Base-by-base conservation (phyloP, 2,888 invertebrate species). In the Cataglyphis altisquamis region DNA sequence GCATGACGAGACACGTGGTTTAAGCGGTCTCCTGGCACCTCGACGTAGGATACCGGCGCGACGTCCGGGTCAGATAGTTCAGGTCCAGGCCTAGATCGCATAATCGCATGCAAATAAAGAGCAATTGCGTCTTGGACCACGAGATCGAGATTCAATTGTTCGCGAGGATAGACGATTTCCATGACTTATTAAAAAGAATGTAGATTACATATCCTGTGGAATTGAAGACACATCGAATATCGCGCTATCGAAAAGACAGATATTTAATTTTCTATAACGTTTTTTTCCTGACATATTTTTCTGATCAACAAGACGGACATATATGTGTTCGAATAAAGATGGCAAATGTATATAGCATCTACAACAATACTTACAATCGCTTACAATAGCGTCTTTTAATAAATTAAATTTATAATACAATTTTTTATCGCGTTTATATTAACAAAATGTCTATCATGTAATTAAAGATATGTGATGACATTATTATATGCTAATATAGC, bases 21-120 rank as follows among this genome's bases (percentile, higher is more conserved):
- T 94, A 1, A 89, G 93, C 25, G 97, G 97, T 57, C 95, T 97
- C 48, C 95, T 97, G 68, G 97, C 97, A 3, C 96, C 97, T 67
- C 95, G 97, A 89, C 96, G 96, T 92, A 96, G 97, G 93, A 95
- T 97, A 91, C 96, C 96, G 41, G 93, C 95, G 57, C 95, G 96
- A 93, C 96, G 96, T 88, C 96, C 96, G 3, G 96, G 96, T 88
- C 96, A 96, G 84, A 94, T 95, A 77, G 91, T 18, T 48, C 18
- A 48, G 48, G n/a, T 52, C n/a, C 8, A 52, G 48, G 8, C 48
- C n/a, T 52, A 52, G n/a, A n/a, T 95, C 83, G 94, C 91, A 36
- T 90, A 92, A n/a, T 95, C 83, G 94, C 90, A 36, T 90, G 92
- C 48, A 92, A 94, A 86, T 92, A 91, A 74, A 48, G 9, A 41